Conservation (phyloP, 2,797 vertebrate species). For the Schizopygopsis pylzovi region DNA sequence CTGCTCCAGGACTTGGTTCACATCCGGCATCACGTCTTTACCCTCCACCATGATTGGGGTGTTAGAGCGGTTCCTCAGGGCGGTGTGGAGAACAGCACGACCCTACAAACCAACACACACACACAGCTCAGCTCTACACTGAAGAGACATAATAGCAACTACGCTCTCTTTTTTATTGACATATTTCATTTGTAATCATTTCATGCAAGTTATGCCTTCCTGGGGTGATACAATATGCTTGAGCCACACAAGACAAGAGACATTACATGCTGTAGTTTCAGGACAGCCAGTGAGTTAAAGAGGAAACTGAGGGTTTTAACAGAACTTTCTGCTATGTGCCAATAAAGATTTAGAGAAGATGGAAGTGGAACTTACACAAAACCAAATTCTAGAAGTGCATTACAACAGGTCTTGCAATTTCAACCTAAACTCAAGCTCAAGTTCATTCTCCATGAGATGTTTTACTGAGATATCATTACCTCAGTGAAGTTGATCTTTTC, state of each 20-base stretch:
- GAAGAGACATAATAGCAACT: neutral
- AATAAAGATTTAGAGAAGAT: neutral
- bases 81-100: constrained; percentile 93
- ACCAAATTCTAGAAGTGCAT: neutral
- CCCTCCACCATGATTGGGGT: constrained; percentile 87
- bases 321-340: neutral
- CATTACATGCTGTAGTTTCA: neutral
- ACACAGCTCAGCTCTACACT: neutral
- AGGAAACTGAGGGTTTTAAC: neutral
- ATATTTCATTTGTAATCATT: too few relatives aligned
- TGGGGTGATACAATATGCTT: neutral
- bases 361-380: neutral
- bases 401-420: neutral
- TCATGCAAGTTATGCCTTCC: neutral
- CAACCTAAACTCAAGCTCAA: neutral
- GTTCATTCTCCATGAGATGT: neutral
- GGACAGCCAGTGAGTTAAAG: neutral
- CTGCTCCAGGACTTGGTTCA: constrained; percentile 93
- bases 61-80: constrained; percentile 93
- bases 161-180: too few relatives aligned
- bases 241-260: neutral
- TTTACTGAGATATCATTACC: constrained; percentile 72
- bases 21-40: constrained; percentile 93
- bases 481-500: constrained; percentile 98
- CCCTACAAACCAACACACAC: constrained; percentile 73